Evolutionary conservation across 2,797 vertebrate genomes (phyloP).

Genomic region (Corythornis leucogaster): DNA sequence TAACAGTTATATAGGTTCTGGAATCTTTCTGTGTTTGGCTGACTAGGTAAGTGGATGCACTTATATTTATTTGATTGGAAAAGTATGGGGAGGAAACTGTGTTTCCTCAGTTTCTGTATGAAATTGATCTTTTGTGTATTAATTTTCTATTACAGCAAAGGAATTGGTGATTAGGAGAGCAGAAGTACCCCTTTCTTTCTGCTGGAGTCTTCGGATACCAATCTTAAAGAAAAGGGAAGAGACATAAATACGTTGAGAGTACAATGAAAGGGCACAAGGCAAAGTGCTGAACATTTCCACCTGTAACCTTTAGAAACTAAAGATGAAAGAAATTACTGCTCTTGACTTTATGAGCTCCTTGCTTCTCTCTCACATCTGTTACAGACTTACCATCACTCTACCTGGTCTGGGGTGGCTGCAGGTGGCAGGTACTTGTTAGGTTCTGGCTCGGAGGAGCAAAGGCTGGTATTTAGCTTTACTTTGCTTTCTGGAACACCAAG

Average conservation of each 20-base stretch:
- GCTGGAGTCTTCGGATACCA: not conserved
- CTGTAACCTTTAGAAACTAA: not conserved
- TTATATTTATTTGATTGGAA: conserved; percentile 60
- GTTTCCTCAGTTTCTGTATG: not conserved
- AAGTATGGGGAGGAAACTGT: conserved; percentile 27
- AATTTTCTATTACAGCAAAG: conserved; percentile 28
- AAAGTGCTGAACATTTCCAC: not conserved
- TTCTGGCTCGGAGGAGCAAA: not conserved
- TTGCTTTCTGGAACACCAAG: not conserved
- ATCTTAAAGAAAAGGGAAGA: not conserved
- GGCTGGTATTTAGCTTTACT: fast-evolving
- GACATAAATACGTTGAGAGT: not conserved
- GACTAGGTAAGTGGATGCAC: conserved; percentile 63
- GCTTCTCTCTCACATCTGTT: not conserved
- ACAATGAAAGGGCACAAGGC: not conserved
- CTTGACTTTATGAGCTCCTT: not conserved
- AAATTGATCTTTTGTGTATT: conserved; percentile 50
- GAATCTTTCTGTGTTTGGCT: conserved; percentile 59
- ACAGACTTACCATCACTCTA: not conserved
- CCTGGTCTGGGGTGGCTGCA: not conserved
- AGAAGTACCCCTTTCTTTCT: not conserved
- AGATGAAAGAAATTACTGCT: not conserved
- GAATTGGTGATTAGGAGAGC: not conserved
- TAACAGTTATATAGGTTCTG: conserved; percentile 56
- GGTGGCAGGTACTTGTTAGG: not conserved